A percentile compares a stretch with the other conserved stretches of the same genome.
phyloP scores from a whole-genome alignment of 2,797 vertebrate genomes.

The Rhincodon typus region DNA sequence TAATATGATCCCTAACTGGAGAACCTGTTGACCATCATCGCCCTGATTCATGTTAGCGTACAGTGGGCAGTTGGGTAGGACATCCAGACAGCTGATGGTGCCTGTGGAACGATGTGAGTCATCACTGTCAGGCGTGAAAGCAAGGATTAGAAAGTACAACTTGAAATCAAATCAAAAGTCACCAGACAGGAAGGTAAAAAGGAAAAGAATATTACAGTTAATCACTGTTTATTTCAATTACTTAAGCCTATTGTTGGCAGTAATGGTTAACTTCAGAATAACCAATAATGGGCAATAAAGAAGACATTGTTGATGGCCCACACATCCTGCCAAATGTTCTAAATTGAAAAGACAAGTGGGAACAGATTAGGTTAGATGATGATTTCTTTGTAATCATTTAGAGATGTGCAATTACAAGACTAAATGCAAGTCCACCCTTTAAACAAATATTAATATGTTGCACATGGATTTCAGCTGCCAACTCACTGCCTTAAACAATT shows the following conservation, averaged over 20 bases:
- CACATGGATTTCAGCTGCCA: background rate
- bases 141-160: background rate
- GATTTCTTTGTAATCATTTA: background rate
- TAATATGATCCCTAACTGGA: background rate
- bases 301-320: background rate
- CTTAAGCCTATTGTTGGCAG: background rate
- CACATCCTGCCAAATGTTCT: background rate
- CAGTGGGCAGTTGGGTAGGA: background rate
- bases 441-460: constrained; percentile 14
- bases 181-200: background rate
- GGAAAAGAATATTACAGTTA: background rate
- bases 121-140: background rate
- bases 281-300: background rate
- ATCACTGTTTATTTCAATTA: background rate
- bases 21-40: background rate
- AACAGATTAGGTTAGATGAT: background rate
- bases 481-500: background rate
- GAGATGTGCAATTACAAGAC: background rate
- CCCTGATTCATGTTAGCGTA: too few relatives aligned
- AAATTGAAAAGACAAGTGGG: background rate
- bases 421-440: background rate
- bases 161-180: background rate
- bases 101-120: background rate
- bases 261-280: background rate
- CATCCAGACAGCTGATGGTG: background rate